These are phyloP conservation scores for Heterodera schachtii DNA, from an alignment of 1,140 invertebrate species.

Conservation along the genomic window DNA sequence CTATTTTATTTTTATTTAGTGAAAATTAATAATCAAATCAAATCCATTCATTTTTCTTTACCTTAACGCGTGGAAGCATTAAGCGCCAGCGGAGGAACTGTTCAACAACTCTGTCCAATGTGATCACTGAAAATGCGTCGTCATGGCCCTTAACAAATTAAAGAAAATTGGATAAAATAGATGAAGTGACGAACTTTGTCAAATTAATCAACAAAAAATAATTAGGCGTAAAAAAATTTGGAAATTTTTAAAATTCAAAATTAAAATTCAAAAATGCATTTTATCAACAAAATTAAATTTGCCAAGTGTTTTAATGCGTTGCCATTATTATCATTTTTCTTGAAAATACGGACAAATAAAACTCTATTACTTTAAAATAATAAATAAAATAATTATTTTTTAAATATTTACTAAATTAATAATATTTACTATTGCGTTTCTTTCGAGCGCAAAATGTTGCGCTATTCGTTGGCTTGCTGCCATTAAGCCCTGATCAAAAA, in stretches of 20 bases:
- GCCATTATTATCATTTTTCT: too few relatives aligned
- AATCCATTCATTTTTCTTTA: constrained; percentile 4
- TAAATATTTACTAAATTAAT: not conserved
- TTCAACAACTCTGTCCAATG: constrained; percentile 26
- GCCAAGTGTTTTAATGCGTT: too few relatives aligned
- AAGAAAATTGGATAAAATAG: not conserved
- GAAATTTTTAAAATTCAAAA: too few relatives aligned
- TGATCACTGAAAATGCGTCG: constrained; percentile 34
- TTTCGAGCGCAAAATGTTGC: not conserved
- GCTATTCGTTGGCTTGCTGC: not conserved
- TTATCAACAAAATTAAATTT: too few relatives aligned
- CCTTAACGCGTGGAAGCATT: constrained; percentile 27
- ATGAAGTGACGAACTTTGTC: too few relatives aligned
- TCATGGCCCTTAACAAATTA: constrained; percentile 22
- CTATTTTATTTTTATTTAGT: not conserved
- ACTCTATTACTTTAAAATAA: not conserved
- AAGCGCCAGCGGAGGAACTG: constrained; percentile 22
- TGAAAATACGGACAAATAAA: not conserved
- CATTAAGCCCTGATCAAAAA: not conserved
- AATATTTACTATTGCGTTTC: not conserved
- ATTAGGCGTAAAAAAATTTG: too few relatives aligned
- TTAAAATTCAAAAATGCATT: too few relatives aligned
- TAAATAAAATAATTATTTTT: not conserved
- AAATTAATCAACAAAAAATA: too few relatives aligned
- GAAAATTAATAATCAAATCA: not conserved